Conservation (phyloP, 1,140 invertebrate species). For the Hypsibius dujardini region DNA sequence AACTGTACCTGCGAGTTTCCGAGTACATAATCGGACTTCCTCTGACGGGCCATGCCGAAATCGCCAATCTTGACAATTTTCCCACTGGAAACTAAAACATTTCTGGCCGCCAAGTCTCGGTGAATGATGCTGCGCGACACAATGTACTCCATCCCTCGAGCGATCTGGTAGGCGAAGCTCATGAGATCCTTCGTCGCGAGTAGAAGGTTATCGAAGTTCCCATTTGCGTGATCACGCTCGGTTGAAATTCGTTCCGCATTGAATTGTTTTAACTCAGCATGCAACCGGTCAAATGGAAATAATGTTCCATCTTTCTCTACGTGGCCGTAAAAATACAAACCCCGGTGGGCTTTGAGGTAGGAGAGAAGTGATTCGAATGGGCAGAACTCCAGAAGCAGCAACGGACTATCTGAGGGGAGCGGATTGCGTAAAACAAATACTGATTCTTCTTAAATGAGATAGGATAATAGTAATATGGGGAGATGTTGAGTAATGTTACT, state of each 20-base stretch:
- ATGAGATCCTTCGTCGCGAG: slow-evolving; percentile 76
- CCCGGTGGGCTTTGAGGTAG: background rate
- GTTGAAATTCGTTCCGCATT: background rate
- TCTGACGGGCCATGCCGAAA: slow-evolving; percentile 38
- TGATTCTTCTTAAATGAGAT: too few relatives aligned
- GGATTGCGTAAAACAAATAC: too few relatives aligned
- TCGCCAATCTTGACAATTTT: slow-evolving; percentile 38
- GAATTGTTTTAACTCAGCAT: background rate
- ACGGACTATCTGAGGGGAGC: background rate
- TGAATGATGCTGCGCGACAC: slow-evolving; percentile 79
- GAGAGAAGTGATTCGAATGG: background rate
- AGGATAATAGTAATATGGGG: too few relatives aligned
- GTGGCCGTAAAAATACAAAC: background rate
- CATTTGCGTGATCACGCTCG: background rate
- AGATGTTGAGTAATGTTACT: too few relatives aligned
- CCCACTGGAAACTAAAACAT: slow-evolving; percentile 37
- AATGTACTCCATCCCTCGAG: slow-evolving; percentile 82
- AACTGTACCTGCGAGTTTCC: too few relatives aligned
- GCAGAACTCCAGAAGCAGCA: background rate
- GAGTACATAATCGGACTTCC: slow-evolving; percentile 23
- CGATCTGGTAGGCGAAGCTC: slow-evolving; percentile 62
- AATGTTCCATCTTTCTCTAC: background rate
- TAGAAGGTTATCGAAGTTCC: slow-evolving; percentile 39
- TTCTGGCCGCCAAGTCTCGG: slow-evolving; percentile 39
- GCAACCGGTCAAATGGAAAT: background rate